Evolutionary conservation across 1,140 invertebrate species (phyloP).

Genomic region (Palaemon carinicauda): DNA sequence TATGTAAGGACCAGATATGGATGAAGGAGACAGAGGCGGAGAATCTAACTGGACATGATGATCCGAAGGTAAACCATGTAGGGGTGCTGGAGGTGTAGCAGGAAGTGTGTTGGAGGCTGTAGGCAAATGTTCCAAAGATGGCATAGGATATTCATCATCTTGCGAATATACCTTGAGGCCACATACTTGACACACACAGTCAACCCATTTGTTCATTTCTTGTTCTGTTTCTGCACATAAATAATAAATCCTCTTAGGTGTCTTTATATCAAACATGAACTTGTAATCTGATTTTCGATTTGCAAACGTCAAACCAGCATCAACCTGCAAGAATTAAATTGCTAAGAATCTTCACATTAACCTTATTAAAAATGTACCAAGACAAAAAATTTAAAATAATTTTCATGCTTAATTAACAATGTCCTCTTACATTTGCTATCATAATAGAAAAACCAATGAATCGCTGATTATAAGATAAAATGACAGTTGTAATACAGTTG

Average conservation of each 20-base stretch:
- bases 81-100: slow-evolving; percentile 30
- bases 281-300: slow-evolving; percentile 61
- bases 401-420: no score
- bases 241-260: slow-evolving; percentile 87
- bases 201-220: slow-evolving; percentile 95
- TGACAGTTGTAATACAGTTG: no score
- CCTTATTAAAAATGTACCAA: no score
- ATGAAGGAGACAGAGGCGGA: slow-evolving; percentile 63
- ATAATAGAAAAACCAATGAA: no score
- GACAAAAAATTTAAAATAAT: no score
- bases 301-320: slow-evolving; percentile 70
- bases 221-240: slow-evolving; percentile 87
- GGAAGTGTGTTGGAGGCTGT: slow-evolving; percentile 23
- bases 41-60: slow-evolving; percentile 59
- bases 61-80: slow-evolving; percentile 59
- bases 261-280: slow-evolving; percentile 88
- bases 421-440: no score
- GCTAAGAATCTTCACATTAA: no score
- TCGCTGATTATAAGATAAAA: no score
- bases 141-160: slow-evolving; percentile 71
- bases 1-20: slow-evolving; percentile 66
- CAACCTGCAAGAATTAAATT: slow-evolving; percentile 76
- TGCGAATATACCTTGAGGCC: slow-evolving; percentile 81
- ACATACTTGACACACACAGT: slow-evolving; percentile 91
- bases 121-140: slow-evolving; percentile 26